Percentiles rank a stretch among this genome's conserved stretches.
These are phyloP conservation scores for Alces alces DNA, from an alignment of 2,113 vertebrate species.

Conservation along the genomic window DNA sequence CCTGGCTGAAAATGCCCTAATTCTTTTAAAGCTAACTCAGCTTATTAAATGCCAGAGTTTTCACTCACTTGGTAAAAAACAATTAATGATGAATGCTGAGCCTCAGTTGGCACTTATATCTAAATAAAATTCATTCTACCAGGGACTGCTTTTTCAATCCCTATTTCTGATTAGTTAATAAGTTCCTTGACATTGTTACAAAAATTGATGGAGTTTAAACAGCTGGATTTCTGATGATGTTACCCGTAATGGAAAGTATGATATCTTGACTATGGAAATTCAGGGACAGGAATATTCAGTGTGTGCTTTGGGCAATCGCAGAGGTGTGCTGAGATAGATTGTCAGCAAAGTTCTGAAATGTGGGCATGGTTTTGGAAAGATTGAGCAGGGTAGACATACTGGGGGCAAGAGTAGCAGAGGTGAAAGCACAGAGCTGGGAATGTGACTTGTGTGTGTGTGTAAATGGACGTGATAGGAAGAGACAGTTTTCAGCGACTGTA, in stretches of 20 bases:
- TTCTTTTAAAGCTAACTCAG: background rate
- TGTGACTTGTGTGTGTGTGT: background rate
- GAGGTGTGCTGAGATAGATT: background rate
- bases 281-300: background rate
- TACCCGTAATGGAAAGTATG: background rate
- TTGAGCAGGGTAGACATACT: background rate
- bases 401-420: background rate
- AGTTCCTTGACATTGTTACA: constrained; percentile 16
- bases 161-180: constrained; percentile 11
- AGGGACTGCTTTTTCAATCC: background rate
- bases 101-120: background rate
- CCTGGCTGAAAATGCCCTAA: background rate
- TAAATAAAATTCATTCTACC: constrained; percentile 9
- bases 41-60: background rate
- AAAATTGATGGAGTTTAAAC: background rate
- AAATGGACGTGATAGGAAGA: background rate
- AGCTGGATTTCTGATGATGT: background rate
- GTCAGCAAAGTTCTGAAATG: background rate
- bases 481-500: background rate
- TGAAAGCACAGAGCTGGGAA: background rate
- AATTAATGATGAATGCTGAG: background rate
- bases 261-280: background rate
- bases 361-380: background rate
- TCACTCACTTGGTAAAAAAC: background rate
- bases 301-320: background rate